phyloP scores from a whole-genome alignment of 2,797 vertebrate genomes.

The Propithecus deckenii region DNA sequence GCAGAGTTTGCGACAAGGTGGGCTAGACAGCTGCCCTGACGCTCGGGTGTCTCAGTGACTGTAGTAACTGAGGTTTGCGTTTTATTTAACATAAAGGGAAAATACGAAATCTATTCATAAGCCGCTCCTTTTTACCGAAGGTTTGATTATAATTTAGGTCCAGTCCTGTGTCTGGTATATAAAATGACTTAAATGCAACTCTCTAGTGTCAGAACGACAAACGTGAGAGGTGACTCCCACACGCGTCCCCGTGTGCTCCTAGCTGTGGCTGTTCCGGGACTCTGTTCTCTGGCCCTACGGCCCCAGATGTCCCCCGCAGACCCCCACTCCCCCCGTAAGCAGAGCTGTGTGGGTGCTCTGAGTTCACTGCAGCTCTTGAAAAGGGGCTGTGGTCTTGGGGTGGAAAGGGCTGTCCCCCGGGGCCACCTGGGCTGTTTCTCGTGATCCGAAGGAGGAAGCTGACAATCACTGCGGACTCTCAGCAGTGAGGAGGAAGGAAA shows the following conservation, averaged over 20 bases:
- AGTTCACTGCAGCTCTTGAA: not conserved
- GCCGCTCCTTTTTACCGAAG: not conserved
- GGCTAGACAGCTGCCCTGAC: not conserved
- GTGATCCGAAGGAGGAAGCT: not conserved
- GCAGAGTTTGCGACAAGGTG: not conserved
- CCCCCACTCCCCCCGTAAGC: not conserved
- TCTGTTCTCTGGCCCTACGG: not conserved
- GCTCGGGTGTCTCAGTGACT: no score
- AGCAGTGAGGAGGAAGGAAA: no score
- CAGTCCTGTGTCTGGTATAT: not conserved
- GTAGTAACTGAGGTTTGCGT: not conserved
- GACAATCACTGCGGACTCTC: not conserved
- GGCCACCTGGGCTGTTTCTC: not conserved
- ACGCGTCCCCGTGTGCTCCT: fast-evolving
- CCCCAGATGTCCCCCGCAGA: not conserved
- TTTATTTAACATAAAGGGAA: not conserved
- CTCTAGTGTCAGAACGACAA: not conserved
- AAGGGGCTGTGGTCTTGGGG: not conserved
- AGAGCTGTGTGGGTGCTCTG: fast-evolving
- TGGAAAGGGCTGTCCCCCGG: not conserved
- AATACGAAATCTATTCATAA: not conserved
- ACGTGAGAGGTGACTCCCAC: not conserved
- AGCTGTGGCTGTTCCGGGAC: not conserved
- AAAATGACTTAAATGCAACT: not conserved
- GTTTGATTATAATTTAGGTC: not conserved